Base-by-base conservation (phyloP, 2,113 vertebrate species). In the Sus scrofa region DNA sequence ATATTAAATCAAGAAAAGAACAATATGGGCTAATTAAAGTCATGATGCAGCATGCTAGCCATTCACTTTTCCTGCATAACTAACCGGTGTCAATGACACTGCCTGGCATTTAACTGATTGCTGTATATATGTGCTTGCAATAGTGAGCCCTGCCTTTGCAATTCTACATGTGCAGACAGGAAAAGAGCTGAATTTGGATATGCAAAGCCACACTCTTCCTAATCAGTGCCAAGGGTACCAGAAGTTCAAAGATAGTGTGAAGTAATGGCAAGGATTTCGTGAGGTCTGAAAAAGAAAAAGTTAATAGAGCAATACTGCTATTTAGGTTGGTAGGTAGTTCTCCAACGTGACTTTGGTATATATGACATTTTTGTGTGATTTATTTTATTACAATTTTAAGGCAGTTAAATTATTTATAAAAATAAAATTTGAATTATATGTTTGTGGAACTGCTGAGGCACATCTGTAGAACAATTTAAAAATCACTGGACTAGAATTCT, bases 351-450 rank as follows among this genome's bases (percentile, higher is more conserved):
- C 62, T 75, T 62, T 70, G 32, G 74, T 50, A 91, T 86, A 63
- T 26, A 93, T 54, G 56, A 75, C 12, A 52, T 74, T 86, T 92
- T 86, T 86, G 8, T 39, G 24, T 82, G 60, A 92, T 68, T 68
- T 82, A 58, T 56, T 89, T 94, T 86, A 94, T 56, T 81, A 78
- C 26, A 89, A 83, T 74, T 78, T 89, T 67, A 54, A 94, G 44
- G 92, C 19, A 94, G 39, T 68, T 96, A 58, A 97, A 87, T 83
- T 63, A 88, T 52, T 37, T 75, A 32, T 75, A 82, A 91, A 91
- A 86, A 83, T 92, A 58, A 83, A 92, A 89, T 89, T 44, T 92
- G 44, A 96, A 89, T 62, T 11, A 68, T 58, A 81, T 74, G 78
- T 75, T 78, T 92, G 19, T 44, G 18, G 52, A 92, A 68, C n/a